Conservation (phyloP, 2,888 invertebrate species). For the Rotaria magnacalcarata region DNA sequence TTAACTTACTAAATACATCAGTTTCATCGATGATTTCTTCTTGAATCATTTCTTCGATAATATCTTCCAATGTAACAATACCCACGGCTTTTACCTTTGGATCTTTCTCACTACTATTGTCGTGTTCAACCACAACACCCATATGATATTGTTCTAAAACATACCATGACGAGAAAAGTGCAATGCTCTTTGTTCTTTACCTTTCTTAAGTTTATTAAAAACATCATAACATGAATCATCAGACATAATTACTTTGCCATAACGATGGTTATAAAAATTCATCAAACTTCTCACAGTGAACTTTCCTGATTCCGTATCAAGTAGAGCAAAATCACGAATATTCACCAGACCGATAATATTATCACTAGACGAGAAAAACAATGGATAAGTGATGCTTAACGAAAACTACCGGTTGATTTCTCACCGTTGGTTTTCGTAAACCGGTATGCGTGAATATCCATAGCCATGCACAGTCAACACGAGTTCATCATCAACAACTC, state of each 20-base stretch:
- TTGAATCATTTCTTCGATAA: constrained; percentile 93
- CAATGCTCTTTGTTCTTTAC: constrained; percentile 67
- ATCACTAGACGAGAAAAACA: neutral
- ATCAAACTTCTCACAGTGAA: constrained; percentile 41
- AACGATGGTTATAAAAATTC: constrained; percentile 44
- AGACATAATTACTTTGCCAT: neutral
- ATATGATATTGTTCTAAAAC: constrained; percentile 30
- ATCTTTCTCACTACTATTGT: constrained; percentile 42
- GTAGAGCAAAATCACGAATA: constrained; percentile 43
- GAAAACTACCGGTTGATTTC: constrained; percentile 61
- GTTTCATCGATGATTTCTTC: constrained; percentile 90
- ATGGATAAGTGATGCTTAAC: too few relatives aligned
- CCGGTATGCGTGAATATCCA: constrained; percentile 35
- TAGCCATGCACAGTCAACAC: neutral
- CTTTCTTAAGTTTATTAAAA: constrained; percentile 30
- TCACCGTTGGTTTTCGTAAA: constrained; percentile 17
- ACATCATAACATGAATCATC: constrained; percentile 35
- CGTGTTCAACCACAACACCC: constrained; percentile 12
- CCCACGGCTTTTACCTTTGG: constrained; percentile 64
- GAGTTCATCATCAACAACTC: constrained; percentile 20
- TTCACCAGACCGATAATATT: constrained; percentile 42
- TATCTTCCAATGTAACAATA: constrained; percentile 89
- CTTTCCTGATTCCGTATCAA: constrained; percentile 42
- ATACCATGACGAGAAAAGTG: neutral
- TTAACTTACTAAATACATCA: constrained; percentile 38